Percentiles rank a stretch among this genome's conserved stretches.
These are phyloP conservation scores for Calliopum simillimum DNA, from an alignment of 2,888 invertebrate species.

Conservation along the genomic window DNA sequence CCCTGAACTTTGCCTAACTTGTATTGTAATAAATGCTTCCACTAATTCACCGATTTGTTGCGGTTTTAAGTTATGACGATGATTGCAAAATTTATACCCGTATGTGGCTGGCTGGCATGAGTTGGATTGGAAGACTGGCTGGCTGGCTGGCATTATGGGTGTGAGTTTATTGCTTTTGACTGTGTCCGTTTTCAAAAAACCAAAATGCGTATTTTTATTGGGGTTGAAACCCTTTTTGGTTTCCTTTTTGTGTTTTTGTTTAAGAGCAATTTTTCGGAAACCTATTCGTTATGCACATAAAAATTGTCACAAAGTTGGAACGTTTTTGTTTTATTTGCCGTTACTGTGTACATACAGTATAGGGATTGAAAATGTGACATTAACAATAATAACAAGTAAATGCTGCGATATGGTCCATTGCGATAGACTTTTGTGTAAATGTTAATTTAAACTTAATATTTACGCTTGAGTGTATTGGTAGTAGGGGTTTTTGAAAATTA, in stretches of 20 bases:
- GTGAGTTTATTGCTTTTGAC: constrained; percentile 6
- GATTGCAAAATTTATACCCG: constrained; percentile 48
- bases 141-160: constrained; percentile 7
- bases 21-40: constrained; percentile 53
- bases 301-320: constrained; percentile 14
- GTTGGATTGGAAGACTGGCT: constrained; percentile 15
- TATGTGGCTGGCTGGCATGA: constrained; percentile 6
- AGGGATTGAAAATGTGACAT: too few species aligned
- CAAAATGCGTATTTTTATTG: not conserved
- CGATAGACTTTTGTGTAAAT: too few species aligned
- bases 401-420: too few species aligned
- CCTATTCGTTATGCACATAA: constrained; percentile 34
- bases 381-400: too few species aligned
- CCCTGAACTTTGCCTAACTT: constrained; percentile 12
- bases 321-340: too few species aligned
- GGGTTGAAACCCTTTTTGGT: constrained; percentile 8
- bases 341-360: too few species aligned
- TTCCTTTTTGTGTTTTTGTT: constrained; percentile 15
- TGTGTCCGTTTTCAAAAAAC: not conserved
- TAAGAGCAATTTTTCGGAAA: constrained; percentile 13
- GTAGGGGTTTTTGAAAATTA: too few species aligned
- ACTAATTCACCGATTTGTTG: constrained; percentile 63
- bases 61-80: constrained; percentile 59
- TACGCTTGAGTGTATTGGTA: too few species aligned
- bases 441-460: too few species aligned